Evolutionary conservation across 1,140 invertebrate species (phyloP), one percentile per base, ranked within the genome.

Genomic region (Helicoverpa zea): DNA sequence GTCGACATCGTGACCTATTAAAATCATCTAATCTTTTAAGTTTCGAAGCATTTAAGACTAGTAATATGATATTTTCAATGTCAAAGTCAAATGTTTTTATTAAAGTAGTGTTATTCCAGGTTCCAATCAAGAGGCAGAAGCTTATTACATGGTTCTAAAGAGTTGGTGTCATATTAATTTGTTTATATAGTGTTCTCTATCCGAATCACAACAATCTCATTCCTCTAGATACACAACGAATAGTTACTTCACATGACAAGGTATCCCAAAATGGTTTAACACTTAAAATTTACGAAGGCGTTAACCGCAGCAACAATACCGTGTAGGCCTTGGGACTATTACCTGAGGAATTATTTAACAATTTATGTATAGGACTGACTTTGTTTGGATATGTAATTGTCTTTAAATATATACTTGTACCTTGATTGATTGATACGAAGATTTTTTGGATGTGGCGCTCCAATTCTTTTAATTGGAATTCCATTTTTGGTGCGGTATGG

Each of bases 321-420:
- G 66, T 70, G 66, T 72, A 72, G 68, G 68, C 68, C 68, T 72
- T 49, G 11, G 13, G 1, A n/a, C 29, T 54, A 72, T 72, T 72
- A n/a, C 49, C 49, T 23, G 12, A 51, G 49, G 16, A 70, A 52
- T 52, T 51, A 70, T 30, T 23, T 18, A 12, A 16, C 2, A 30
- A 12, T 52, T 14, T 72, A 72, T 72, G 16, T 13, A 29, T n/a
- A 13, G 47, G 29, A 70, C 66, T 29, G 5, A 12, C 35, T 47
- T 29, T 47, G 13, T 72, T 52, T 72, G 18, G 43, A 30, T 30
- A 29, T n/a, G 18, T 72, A 72, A 72, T 72, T 72, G 23, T 72
- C 49, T 30, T 51, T 14, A 5, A 54, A 72, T 29, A 43, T 64
- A 64, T 52, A 30, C 29, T 49, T n/a, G 12, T 49, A 68, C 12